Conservation (phyloP, 2,113 vertebrate species). For the Dromiciops gliroides region DNA sequence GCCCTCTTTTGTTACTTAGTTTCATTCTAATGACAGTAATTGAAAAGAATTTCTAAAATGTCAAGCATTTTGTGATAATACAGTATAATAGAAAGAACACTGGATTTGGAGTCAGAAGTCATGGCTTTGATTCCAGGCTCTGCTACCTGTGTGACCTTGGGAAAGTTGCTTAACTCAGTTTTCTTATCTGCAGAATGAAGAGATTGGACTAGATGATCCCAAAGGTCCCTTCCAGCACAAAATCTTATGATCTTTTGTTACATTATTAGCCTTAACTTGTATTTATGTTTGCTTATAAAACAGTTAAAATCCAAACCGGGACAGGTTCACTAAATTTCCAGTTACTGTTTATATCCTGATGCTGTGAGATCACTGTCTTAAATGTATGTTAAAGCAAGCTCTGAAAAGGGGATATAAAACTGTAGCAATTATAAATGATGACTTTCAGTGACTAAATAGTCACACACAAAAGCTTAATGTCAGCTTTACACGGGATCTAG, state of each 20-base stretch:
- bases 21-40: slow-evolving; percentile 13
- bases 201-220: not conserved
- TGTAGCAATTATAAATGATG: slow-evolving; percentile 28
- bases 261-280: not conserved
- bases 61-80: not conserved
- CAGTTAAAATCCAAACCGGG: slow-evolving; percentile 18
- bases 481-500: not conserved
- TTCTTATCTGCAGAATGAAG: not conserved
- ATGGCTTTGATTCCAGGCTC: not conserved
- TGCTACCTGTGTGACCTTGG: not conserved
- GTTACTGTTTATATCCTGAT: slow-evolving; percentile 31
- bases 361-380: not conserved
- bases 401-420: slow-evolving; percentile 44
- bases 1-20: slow-evolving; percentile 49
- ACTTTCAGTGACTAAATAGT: slow-evolving; percentile 39
- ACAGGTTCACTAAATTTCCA: slow-evolving; percentile 16
- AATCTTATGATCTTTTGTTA: not conserved
- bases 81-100: not conserved
- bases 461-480: not conserved
- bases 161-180: not conserved
- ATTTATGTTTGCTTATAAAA: slow-evolving; percentile 33
- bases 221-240: not conserved
- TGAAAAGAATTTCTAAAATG: slow-evolving; percentile 39
- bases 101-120: not conserved
- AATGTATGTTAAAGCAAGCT: slow-evolving; percentile 18